phyloP scores from a whole-genome alignment of 2,113 vertebrate species.

The Perccottus glenii region DNA sequence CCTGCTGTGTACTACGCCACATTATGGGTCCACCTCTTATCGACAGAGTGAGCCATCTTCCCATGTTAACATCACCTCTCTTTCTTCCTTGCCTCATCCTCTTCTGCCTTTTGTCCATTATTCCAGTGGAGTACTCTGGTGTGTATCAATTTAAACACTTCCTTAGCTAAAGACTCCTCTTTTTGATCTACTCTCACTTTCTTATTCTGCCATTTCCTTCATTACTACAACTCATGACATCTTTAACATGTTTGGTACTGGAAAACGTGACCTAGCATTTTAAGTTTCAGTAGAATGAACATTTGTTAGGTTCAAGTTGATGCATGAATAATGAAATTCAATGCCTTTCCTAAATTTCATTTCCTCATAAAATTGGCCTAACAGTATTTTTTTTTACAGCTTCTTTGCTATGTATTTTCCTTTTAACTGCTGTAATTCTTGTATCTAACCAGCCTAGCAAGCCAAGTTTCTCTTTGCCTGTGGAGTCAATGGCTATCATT shows the following conservation, averaged over 20 bases:
- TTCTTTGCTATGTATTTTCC: conserved; percentile 34
- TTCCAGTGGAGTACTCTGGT: conserved; percentile 99
- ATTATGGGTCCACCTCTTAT: conserved; percentile 46
- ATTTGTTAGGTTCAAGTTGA: conserved; percentile 6
- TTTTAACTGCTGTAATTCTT: conserved; percentile 15
- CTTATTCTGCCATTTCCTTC: conserved; percentile 35
- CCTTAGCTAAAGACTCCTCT: conserved; percentile 25
- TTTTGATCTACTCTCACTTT: conserved; percentile 24
- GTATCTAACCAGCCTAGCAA: conserved; percentile 26
- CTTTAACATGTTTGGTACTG: conserved; percentile 18
- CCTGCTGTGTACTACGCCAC: conserved; percentile 22
- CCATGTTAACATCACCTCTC: conserved; percentile 81
- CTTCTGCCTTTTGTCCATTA: conserved; percentile 85
- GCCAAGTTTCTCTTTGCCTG: conserved; percentile 41
- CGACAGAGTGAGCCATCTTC: conserved; percentile 32
- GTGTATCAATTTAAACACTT: conserved; percentile 88
- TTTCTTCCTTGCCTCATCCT: conserved; percentile 86
- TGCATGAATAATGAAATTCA: conserved; percentile 55
- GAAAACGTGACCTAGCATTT: conserved; percentile 8
- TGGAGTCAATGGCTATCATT: conserved; percentile 52
- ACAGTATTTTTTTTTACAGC: conserved; percentile 58
- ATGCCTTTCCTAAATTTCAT: too few relatives aligned
- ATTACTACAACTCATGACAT: conserved; percentile 39
- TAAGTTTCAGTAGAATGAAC: background rate
- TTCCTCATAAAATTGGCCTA: conserved; percentile 31